Evolutionary conservation across 2,113 vertebrate genomes (phyloP).

Genomic region (Seriola quinqueradiata): DNA sequence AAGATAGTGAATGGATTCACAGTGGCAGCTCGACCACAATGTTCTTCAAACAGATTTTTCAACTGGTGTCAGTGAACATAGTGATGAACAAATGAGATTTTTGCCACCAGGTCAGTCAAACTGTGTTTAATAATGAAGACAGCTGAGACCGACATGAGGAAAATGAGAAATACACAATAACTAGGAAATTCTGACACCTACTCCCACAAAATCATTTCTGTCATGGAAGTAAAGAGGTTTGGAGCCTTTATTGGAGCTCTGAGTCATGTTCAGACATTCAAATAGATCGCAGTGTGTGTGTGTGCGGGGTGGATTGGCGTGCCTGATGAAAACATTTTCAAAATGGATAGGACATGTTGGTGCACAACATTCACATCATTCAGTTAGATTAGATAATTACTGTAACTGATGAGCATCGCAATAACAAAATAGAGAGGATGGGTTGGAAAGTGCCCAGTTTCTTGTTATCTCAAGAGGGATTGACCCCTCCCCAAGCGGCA

Average conservation of each 20-base stretch:
- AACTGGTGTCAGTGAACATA: constrained; percentile 5
- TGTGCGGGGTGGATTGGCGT: neutral
- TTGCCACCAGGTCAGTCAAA: constrained; percentile 10
- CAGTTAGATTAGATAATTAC: neutral
- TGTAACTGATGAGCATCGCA: neutral
- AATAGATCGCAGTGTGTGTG: neutral
- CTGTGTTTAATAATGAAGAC: constrained; percentile 13
- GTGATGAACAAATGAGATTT: constrained; percentile 14
- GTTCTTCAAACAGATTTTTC: constrained; percentile 12
- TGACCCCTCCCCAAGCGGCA: neutral
- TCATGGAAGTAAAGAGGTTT: neutral
- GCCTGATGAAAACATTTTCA: neutral
- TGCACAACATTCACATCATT: neutral
- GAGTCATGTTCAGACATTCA: neutral
- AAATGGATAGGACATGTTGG: neutral
- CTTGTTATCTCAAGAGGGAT: neutral
- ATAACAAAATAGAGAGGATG: neutral
- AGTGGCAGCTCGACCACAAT: constrained; percentile 1
- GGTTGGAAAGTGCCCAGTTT: neutral
- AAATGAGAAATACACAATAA: constrained; percentile 17
- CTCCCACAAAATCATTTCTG: constrained; percentile 9
- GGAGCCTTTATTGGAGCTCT: neutral
- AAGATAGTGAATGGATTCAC: neutral
- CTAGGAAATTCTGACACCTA: constrained; percentile 17
- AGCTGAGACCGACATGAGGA: constrained; percentile 13